Evolutionary conservation across 2,797 vertebrate species (phyloP), one percentile per base, ranked within the genome.

Genomic region (Eremophila alpestris): DNA sequence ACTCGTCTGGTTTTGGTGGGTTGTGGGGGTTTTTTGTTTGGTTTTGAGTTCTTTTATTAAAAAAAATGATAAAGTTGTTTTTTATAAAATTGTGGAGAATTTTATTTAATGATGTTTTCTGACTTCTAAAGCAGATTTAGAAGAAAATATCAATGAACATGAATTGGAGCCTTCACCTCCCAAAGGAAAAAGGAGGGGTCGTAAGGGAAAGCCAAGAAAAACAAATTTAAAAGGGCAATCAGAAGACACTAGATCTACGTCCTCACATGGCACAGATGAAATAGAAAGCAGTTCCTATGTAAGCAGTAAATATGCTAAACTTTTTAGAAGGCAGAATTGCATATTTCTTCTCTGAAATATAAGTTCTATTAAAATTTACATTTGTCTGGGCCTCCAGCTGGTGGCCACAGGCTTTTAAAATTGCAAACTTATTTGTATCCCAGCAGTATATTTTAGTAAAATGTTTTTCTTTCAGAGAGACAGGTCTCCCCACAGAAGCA

Each of bases 201-300:
- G 99, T 93, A 99, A 99, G 97, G 98, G 98, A 86, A 98, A 98
- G 94, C 98, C 98, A 91, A 98, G 99, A 94, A 98, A 98, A 97
- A 98, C 97, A 23, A 98, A 98, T 83, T 98, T 99, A 68, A 99
- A 99, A 68, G 99, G 99, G 75, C 98, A 99, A 49, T 98, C 98
- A 1, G 99, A 99, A 97, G 99, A 99, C 93, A 97, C 98, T 62
- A 98, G 98, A 94, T 99, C 99, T 30, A 98, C 99, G 43, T 99
- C 99, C 38, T 99, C 99, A 17, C 99, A 99, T 94, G 99, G 99
- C 83, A 98, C 98, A 89, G 99, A 99, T 43, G 99, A 99, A 90
- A 98, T 98, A 84, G 99, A 99, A 98, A 99, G 99, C 94, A 99
- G 99, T 95, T 99, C 99, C 88, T 99, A 99, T 92, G 99, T 99